Evolutionary conservation across 35 echinoderm and acorn worm species (phyloP).

Genomic region (Strongylocentrotus purpuratus): DNA sequence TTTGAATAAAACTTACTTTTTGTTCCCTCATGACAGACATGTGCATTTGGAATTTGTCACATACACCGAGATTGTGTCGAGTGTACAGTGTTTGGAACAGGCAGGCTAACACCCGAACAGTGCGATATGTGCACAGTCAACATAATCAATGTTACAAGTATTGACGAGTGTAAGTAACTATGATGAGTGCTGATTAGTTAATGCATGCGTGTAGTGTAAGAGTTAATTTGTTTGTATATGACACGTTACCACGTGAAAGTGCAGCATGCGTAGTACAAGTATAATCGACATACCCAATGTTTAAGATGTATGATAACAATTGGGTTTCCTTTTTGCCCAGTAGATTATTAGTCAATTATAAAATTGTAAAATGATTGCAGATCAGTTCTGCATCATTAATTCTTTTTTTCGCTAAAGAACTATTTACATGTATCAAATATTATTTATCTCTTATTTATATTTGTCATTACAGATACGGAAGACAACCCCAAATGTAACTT

Average conservation of each 20-base stretch:
- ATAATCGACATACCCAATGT: not conserved
- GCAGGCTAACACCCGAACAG: slow-evolving; percentile 61
- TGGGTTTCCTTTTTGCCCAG: no score
- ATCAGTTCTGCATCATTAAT: no score
- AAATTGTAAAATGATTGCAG: no score
- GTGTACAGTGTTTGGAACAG: slow-evolving; percentile 78
- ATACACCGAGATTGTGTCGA: slow-evolving; percentile 84
- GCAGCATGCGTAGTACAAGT: no score
- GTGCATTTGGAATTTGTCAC: slow-evolving; percentile 71
- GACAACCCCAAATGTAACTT: not conserved
- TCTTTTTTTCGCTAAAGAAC: no score
- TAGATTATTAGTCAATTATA: no score
- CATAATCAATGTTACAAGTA: slow-evolving; percentile 55
- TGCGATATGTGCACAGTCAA: slow-evolving; percentile 74
- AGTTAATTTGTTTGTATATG: not conserved
- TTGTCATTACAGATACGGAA: not conserved
- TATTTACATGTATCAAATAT: no score
- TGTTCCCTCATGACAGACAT: slow-evolving; percentile 57
- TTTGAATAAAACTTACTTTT: not conserved
- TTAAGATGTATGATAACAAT: not conserved
- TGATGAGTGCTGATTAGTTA: not conserved
- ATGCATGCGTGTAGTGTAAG: not conserved
- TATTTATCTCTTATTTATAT: not conserved
- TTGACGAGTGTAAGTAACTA: slow-evolving; percentile 69
- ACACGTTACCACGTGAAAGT: not conserved